Base-by-base conservation (phyloP, 2,113 vertebrate genomes). In the Passer domesticus region DNA sequence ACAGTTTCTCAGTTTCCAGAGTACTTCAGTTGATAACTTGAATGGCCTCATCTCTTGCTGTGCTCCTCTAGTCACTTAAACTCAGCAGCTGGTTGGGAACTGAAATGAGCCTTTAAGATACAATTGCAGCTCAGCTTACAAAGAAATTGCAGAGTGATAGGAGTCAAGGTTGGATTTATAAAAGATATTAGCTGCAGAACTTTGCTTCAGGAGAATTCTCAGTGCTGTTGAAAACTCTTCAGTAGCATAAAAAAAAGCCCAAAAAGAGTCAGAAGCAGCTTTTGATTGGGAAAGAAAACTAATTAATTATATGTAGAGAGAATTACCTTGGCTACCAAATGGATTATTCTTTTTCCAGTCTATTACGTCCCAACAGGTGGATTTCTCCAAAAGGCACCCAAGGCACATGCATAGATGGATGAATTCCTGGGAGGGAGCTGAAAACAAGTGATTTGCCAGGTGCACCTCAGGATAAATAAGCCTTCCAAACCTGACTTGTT, bases 401-500 rank as follows among this genome's bases (percentile, higher is more conserved):
- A 70, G n/a, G 66, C 66, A 50, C 27, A 30, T 13, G 16, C 30
- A 74, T 5, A 35, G 59, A 33, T 16, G 24, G 58, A 74, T 70
- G 74, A 83, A 83, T 66, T 67, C 37, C 35, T 3, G 3, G 39
- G 58, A 60, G 24, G 35, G 24, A 60, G 35, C 15, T 68, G 50
- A 49, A 76, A 72, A 82, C 23, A 85, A 80, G 43, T 28, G 30
- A 76, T 95, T 92, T 91, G 46, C 68, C 91, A 92, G 76, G 75
- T 96, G 76, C 64, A 60, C 88, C 68, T 91, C 56, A 77, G 66
- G 27, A 53, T 73, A 91, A 89, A 85, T 41, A 88, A 91, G 33
- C 14, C 20, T 94, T 86, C 60, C 44, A 68, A 64, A 78, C 5
- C 18, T 62, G 30, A 74, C 59, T 88, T 68, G 22, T 56, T 88